phyloP scores from a whole-genome alignment of 1,140 invertebrate genomes.

The Drosophila leontia region DNA sequence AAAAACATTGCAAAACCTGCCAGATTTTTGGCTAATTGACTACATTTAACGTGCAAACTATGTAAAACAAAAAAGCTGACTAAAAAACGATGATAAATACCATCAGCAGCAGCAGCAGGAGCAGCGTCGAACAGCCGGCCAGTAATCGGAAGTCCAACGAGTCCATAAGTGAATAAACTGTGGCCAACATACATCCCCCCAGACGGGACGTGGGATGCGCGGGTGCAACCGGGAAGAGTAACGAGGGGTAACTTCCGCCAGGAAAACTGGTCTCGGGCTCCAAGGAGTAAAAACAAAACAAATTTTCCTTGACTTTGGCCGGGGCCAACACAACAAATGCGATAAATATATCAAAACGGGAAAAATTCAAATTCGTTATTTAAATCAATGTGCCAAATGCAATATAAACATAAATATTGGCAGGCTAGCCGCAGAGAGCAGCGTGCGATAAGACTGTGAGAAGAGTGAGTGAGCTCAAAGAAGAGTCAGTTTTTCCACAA shows the following conservation, averaged over 20 bases:
- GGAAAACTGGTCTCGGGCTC: conserved; percentile 18
- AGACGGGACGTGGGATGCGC: conserved; percentile 11
- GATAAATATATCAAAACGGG: conserved; percentile 68
- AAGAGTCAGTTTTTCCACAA: conserved; percentile 28
- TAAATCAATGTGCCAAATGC: conserved; percentile 77
- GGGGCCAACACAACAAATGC: conserved; percentile 43
- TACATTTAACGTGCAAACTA: conserved; percentile 48
- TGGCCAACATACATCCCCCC: conserved; percentile 54
- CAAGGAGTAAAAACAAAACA: conserved; percentile 50
- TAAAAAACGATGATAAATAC: conserved; percentile 35
- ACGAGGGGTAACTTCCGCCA: conserved; percentile 61
- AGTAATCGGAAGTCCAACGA: conserved; percentile 71
- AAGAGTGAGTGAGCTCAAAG: conserved; percentile 12
- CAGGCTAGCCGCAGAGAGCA: conserved; percentile 52
- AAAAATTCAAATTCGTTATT: conserved; percentile 55
- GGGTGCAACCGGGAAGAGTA: conserved; percentile 33
- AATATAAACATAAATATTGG: conserved; percentile 77
- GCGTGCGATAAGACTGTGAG: conserved; percentile 52
- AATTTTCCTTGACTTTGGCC: conserved; percentile 58
- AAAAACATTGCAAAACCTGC: background rate
- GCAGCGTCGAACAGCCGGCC: conserved; percentile 29
- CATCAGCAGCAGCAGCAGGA: conserved; percentile 17
- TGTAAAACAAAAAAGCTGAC: conserved; percentile 30
- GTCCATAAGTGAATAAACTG: conserved; percentile 80
- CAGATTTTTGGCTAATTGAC: conserved; percentile 55